Percentiles rank a stretch among this genome's conserved stretches.
Evolutionary conservation across 2,113 vertebrate species (phyloP).

Genomic region (Megaceryle maxima): DNA sequence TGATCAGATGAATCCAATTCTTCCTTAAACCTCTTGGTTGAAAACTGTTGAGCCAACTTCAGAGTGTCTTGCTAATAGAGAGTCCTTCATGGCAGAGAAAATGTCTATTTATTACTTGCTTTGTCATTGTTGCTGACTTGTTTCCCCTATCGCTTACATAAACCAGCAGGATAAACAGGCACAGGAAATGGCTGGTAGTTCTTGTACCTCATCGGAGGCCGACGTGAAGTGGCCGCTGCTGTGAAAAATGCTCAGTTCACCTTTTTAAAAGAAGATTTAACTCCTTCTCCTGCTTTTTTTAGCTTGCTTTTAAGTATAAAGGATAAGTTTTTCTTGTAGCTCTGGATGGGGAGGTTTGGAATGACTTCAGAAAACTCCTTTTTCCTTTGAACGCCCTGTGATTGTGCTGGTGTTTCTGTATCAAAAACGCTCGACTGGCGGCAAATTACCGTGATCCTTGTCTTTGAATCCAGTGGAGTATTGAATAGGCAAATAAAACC

Average conservation of each 20-base stretch:
- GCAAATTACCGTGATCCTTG: neutral
- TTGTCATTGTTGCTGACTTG: neutral
- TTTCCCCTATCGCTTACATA: constrained; percentile 9
- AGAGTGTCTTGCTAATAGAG: neutral
- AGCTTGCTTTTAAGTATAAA: neutral
- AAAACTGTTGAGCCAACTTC: neutral
- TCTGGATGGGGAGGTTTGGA: neutral
- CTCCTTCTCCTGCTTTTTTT: neutral
- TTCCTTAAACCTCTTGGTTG: neutral
- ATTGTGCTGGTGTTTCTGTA: neutral
- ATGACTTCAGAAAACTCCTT: neutral
- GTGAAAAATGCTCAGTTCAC: neutral
- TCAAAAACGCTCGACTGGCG: neutral
- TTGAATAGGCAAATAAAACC: constrained; percentile 63
- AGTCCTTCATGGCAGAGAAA: neutral
- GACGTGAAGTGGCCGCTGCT: neutral
- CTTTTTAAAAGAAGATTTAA: neutral
- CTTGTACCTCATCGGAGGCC: neutral
- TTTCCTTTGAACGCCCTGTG: neutral
- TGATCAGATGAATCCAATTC: neutral
- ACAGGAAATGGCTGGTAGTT: neutral
- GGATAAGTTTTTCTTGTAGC: neutral
- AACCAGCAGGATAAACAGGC: constrained; percentile 15
- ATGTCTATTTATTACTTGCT: neutral
- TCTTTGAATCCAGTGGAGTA: neutral